Percentiles rank a stretch among this genome's conserved stretches.
phyloP scores from a whole-genome alignment of 37 sponge, comb jelly and placozoan genomes.

The Petrosia ficiformis region DNA sequence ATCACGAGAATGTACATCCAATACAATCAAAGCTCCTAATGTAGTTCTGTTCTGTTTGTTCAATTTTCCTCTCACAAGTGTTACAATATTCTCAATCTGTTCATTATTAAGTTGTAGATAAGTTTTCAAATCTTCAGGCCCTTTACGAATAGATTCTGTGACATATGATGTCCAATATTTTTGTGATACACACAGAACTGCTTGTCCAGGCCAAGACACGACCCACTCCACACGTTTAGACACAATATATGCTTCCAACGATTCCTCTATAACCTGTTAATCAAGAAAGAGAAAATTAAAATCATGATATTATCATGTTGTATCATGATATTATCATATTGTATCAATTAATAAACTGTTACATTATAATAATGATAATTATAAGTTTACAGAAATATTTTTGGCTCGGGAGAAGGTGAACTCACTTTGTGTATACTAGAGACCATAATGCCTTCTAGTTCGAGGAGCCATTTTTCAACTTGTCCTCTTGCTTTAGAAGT shows the following conservation, averaged over 20 bases:
- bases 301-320: neutral
- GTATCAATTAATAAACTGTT: no score
- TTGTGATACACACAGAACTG: conserved; percentile 98
- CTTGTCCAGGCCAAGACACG: conserved; percentile 89
- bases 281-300: neutral
- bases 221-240: conserved; percentile 89
- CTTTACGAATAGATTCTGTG: conserved; percentile 81
- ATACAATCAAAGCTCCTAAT: conserved; percentile 93
- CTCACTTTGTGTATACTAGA: conserved; percentile 79
- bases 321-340: no score
- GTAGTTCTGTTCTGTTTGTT: conserved; percentile 96
- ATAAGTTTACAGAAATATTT: no score
- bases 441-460: conserved; percentile 92
- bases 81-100: conserved; percentile 95
- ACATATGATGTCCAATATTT: conserved; percentile 89
- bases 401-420: no score
- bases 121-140: conserved; percentile 72
- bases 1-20: conserved; percentile 98
- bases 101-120: conserved; percentile 83
- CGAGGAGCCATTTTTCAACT: conserved; percentile 99
- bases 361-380: no score
- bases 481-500: conserved; percentile 97
- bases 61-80: conserved; percentile 94
- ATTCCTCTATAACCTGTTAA: conserved; percentile 66
- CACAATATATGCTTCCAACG: conserved; percentile 65